Evolutionary conservation across 1,140 invertebrate genomes (phyloP).

Genomic region (Monochamus saltuarius): DNA sequence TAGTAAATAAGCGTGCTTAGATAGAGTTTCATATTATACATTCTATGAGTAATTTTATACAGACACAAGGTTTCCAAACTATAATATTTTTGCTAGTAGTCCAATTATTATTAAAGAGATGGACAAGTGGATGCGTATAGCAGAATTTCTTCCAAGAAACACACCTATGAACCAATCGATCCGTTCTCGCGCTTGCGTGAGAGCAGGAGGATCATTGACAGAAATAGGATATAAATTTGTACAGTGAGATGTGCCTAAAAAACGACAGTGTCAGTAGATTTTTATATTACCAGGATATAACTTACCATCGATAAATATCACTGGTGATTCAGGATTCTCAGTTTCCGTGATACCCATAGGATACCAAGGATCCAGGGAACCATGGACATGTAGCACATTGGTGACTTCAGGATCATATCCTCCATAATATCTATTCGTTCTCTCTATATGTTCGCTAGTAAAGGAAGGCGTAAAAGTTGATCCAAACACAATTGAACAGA

Average conservation of each 20-base stretch:
- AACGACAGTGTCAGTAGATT: conserved; percentile 22
- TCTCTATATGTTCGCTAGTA: conserved; percentile 54
- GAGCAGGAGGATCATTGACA: conserved; percentile 56
- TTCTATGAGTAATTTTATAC: too few species aligned
- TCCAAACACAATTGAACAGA: conserved; percentile 69
- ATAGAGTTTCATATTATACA: too few species aligned
- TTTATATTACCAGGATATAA: conserved; percentile 20
- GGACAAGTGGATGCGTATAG: too few species aligned
- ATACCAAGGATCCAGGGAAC: conserved; percentile 66
- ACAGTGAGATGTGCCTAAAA: conserved; percentile 71
- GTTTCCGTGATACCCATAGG: conserved; percentile 59
- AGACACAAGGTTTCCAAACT: too few species aligned
- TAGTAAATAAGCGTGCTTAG: too few species aligned
- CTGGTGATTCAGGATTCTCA: conserved; percentile 56
- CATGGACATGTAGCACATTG: conserved; percentile 67
- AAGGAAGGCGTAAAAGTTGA: conserved; percentile 52
- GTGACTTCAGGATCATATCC: conserved; percentile 57
- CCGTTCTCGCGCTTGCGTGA: conserved; percentile 59
- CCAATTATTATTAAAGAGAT: too few species aligned
- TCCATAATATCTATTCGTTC: conserved; percentile 65
- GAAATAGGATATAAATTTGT: conserved; percentile 65
- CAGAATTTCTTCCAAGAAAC: not conserved
- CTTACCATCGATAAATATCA: conserved; percentile 55
- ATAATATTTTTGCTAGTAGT: too few species aligned
- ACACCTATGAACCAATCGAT: conserved; percentile 23